Evolutionary conservation across 2,888 invertebrate species (phyloP), one percentile per base, ranked within the genome.

Genomic region (Branchipolynoe longqiensis): DNA sequence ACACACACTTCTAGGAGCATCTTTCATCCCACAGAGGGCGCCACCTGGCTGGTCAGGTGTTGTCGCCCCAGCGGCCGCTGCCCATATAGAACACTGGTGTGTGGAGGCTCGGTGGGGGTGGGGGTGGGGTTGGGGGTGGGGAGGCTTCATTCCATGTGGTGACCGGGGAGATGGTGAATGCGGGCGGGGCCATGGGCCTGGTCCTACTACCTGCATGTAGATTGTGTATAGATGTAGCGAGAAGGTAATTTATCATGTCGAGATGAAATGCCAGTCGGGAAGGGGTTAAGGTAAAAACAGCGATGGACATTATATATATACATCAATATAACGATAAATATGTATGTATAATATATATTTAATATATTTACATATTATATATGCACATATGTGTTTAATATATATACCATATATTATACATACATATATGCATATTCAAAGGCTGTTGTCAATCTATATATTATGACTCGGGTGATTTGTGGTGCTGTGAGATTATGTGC

Each of bases 401-500:
- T n/a, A n/a, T n/a, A n/a, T n/a, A n/a, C n/a, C n/a, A n/a, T n/a
- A n/a, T n/a, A n/a, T n/a, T 58, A 58, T 58, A 58, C 58, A 58
- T 69, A 69, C 14, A 69, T 69, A 69, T 62, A 62, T n/a, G n/a
- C n/a, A n/a, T n/a, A 62, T 62, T 1, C 12, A 38, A 33, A 25
- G 78, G 48, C 6, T 33, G 78, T 78, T 78, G 78, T 78, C 78
- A 78, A 31, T 41, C 48, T 78, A 54, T n/a, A n/a, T 41, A 48
- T 78, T 48, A 41, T 25, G n/a, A 48, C 18, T 78, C 28, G 78
- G 25, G 48, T 78, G 78, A 78, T 54, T 78, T 54, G 78, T 78
- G 78, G 78, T 78, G 78, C 78, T 78, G 78, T 54, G 41, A 54
- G 41, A 54, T 41, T 41, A 54, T 48, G 78, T 78, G 78, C 78